A percentile compares a stretch with the other conserved stretches of the same genome.
phyloP scores from a whole-genome alignment of 2,113 vertebrate genomes.

The Epinephelus cyanopodus region DNA sequence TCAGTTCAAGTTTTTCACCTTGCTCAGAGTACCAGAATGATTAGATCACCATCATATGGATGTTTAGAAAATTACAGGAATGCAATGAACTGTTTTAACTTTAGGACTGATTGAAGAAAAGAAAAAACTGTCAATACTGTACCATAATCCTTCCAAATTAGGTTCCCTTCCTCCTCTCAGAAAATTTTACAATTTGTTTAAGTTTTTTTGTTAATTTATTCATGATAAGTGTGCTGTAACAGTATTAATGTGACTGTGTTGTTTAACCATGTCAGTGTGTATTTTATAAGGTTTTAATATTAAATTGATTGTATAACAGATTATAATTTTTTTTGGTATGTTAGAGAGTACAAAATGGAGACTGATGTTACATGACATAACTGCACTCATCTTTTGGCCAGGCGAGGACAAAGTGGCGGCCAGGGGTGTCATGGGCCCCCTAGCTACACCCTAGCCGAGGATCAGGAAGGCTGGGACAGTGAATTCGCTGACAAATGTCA shows the following conservation, averaged over 20 bases:
- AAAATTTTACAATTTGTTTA: not conserved
- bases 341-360: not conserved
- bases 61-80: too few relatives aligned
- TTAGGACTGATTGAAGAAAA: not conserved
- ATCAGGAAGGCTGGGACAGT: too few relatives aligned
- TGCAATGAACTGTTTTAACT: not conserved
- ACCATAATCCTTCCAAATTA: not conserved
- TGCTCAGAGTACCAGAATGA: not conserved
- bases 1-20: not conserved
- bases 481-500: too few relatives aligned
- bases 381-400: not conserved
- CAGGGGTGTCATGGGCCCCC: too few relatives aligned
- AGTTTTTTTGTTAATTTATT: constrained; percentile 11
- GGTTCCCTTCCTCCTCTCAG: not conserved
- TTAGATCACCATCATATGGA: too few relatives aligned
- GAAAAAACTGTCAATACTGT: not conserved
- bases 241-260: not conserved
- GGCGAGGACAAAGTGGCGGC: too few relatives aligned
- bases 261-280: too few relatives aligned
- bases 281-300: not conserved
- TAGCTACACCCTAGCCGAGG: too few relatives aligned
- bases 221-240: not conserved
- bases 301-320: too few relatives aligned
- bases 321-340: not conserved
- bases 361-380: not conserved